Percentiles rank a stretch among this genome's conserved stretches.
phyloP scores from a whole-genome alignment of 1,140 invertebrate genomes.

The Copidosoma floridanum region DNA sequence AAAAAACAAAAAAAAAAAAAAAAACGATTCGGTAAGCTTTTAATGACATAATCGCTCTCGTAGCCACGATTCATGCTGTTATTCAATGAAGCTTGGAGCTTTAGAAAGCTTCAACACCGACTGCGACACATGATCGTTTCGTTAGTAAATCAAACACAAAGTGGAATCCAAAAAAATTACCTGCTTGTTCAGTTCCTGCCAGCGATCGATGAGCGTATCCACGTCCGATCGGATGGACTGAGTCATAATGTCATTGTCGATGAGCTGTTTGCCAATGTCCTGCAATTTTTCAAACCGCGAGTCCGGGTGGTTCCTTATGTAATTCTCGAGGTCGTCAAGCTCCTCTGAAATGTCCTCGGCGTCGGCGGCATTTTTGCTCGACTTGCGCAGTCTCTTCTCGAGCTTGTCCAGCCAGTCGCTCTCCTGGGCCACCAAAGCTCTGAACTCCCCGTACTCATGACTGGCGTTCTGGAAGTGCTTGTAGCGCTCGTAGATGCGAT shows the following conservation, averaged over 20 bases:
- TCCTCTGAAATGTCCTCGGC: conserved; percentile 92
- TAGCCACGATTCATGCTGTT: background rate
- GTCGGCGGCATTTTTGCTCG: conserved; percentile 74
- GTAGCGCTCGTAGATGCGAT: conserved; percentile 63
- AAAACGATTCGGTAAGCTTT: too few relatives aligned
- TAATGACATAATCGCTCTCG: too few relatives aligned
- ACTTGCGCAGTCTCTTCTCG: conserved; percentile 73
- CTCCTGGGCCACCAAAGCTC: conserved; percentile 75
- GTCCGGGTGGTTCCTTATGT: conserved; percentile 74
- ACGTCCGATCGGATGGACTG: conserved; percentile 70
- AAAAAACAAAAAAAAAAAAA: too few relatives aligned
- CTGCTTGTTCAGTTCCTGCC: conserved; percentile 68
- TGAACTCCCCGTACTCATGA: conserved; percentile 75
- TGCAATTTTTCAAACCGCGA: conserved; percentile 73
- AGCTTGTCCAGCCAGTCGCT: conserved; percentile 79
- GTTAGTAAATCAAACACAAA: too few relatives aligned
- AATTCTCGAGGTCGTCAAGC: conserved; percentile 84
- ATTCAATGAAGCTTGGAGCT: conserved; percentile 1
- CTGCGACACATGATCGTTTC: background rate
- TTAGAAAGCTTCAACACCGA: background rate
- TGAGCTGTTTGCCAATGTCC: conserved; percentile 71
- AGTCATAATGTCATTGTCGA: conserved; percentile 75
- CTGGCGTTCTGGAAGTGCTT: conserved; percentile 67
- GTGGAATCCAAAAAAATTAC: conserved; percentile 41
- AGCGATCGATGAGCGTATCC: conserved; percentile 65